Conservation (phyloP, 2,797 vertebrate species). For the Erithacus rubecula region DNA sequence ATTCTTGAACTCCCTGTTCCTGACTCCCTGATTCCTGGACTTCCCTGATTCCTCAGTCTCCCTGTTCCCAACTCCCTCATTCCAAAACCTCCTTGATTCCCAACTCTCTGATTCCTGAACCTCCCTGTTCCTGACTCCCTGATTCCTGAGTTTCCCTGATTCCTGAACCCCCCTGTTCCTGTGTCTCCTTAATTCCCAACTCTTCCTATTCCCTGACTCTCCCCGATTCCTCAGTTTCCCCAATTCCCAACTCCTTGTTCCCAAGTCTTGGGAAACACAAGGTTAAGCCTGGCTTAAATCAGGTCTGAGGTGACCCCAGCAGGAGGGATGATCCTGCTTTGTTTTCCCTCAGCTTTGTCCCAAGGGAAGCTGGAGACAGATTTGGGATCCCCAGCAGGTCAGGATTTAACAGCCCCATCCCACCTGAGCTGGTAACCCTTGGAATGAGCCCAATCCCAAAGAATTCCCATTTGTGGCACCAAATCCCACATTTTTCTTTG, state of each 20-base stretch:
- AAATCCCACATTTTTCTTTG: neutral
- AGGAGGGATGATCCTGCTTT: neutral
- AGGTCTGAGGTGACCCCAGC: neutral
- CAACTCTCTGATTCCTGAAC: neutral
- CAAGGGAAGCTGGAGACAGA: neutral
- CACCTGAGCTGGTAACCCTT: neutral
- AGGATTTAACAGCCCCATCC: neutral
- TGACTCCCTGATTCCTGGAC: rapidly evolving
- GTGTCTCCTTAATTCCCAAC: neutral
- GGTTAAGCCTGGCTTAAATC: neutral
- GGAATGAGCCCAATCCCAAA: neutral
- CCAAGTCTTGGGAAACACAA: rapidly evolving
- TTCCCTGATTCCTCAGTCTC: neutral
- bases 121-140: neutral
- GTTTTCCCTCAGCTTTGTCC: neutral
- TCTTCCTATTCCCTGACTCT: neutral
- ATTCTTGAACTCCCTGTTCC: neutral
- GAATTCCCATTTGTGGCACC: neutral
- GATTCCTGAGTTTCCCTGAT: neutral
- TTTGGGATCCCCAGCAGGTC: neutral
- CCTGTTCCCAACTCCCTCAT: neutral
- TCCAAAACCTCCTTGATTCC: no score
- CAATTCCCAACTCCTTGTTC: neutral
- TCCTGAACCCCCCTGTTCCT: neutral
- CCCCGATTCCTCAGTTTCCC: no score